phyloP scores from a whole-genome alignment of 2,797 vertebrate species.

The Dendrocincla fuliginosa region DNA sequence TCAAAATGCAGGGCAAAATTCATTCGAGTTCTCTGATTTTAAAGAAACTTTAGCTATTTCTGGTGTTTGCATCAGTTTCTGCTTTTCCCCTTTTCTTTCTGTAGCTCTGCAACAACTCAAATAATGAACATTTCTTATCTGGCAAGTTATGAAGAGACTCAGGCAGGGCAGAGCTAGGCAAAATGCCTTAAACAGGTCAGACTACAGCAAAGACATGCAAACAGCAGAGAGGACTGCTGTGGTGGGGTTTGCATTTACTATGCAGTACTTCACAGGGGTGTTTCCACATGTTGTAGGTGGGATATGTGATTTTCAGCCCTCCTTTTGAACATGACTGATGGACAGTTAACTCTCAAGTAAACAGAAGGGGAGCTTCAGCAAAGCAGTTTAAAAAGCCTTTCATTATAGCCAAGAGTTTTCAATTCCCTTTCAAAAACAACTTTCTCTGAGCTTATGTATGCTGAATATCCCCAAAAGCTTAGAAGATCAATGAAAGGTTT shows the following conservation, averaged over 20 bases:
- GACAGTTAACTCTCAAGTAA: not conserved
- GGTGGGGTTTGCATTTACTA: not conserved
- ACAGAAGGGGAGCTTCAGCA: not conserved
- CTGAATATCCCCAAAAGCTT: not conserved
- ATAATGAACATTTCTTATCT: not conserved
- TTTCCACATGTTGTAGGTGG: not conserved
- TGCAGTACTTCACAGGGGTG: not conserved
- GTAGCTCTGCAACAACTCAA: not conserved
- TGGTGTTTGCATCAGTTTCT: not conserved
- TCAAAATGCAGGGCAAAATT: not conserved
- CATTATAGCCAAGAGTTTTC: not conserved
- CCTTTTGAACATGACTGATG: not conserved
- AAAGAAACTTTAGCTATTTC: not conserved
- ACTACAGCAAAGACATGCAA: not conserved
- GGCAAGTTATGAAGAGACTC: not conserved
- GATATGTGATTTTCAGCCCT: not conserved
- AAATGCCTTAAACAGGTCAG: not conserved
- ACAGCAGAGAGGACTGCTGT: not conserved
- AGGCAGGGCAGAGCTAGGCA: not conserved
- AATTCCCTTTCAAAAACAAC: not conserved
- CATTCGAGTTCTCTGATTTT: not conserved
- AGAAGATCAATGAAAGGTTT: not conserved
- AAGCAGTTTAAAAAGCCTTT: not conserved
- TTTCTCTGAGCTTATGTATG: not conserved
- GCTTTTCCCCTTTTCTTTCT: not conserved